Conservation (phyloP, 2,888 invertebrate genomes). For the Fragum sueziense region DNA sequence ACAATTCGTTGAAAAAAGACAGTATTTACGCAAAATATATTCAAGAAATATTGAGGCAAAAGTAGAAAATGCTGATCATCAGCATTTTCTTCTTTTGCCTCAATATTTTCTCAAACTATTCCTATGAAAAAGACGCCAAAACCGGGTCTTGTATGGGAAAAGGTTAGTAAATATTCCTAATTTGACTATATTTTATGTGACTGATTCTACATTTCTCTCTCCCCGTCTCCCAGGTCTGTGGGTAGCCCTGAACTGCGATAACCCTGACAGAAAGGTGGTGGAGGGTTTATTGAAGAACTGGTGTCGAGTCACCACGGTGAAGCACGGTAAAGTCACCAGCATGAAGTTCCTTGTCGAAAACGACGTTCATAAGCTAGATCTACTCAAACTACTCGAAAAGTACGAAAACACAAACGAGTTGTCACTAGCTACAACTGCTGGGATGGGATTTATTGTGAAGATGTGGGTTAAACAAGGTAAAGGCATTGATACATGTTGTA, state of each 20-base stretch:
- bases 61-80: no score
- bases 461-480: constrained; percentile 75
- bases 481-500: no score
- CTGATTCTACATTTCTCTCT: no score
- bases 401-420: constrained; percentile 75
- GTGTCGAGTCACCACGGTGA: constrained; percentile 72
- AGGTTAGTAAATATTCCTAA: no score
- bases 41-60: no score
- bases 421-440: constrained; percentile 73
- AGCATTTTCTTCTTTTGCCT: no score
- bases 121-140: no score
- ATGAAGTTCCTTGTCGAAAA: constrained; percentile 66
- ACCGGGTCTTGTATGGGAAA: no score
- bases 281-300: constrained; percentile 82
- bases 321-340: constrained; percentile 69
- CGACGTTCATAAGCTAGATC: constrained; percentile 69
- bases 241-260: constrained; percentile 80
- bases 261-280: constrained; percentile 75
- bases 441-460: constrained; percentile 70
- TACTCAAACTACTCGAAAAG: constrained; percentile 69
- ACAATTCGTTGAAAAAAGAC: no score
- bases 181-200: no score
- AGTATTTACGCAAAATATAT: no score
- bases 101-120: no score
- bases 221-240: constrained; percentile 82